phyloP scores from a whole-genome alignment of 1,140 invertebrate genomes.

The Cydia fagiglandana region DNA sequence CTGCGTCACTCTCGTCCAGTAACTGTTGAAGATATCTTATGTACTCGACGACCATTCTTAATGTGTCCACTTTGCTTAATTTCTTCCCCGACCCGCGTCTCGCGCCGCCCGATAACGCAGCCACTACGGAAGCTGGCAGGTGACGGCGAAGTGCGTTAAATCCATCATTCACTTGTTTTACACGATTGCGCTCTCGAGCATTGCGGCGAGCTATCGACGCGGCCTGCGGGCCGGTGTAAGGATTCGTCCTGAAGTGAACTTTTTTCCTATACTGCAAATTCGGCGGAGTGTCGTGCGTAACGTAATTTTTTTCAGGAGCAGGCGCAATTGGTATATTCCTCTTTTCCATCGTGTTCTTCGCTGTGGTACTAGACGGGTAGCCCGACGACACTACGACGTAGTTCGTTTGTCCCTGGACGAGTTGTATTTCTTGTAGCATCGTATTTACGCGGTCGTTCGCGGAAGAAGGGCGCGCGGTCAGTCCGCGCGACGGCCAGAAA shows the following conservation, averaged over 20 bases:
- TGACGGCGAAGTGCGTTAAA: slow-evolving; percentile 93
- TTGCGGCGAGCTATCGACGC: slow-evolving; percentile 94
- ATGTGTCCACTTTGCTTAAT: slow-evolving; percentile 96
- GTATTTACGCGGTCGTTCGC: slow-evolving; percentile 51
- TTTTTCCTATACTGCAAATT: slow-evolving; percentile 84
- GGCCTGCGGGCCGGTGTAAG: slow-evolving; percentile 83
- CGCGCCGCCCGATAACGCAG: slow-evolving; percentile 84
- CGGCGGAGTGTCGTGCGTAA: slow-evolving; percentile 71
- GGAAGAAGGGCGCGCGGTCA: slow-evolving; percentile 54
- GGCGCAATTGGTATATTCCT: slow-evolving; percentile 78
- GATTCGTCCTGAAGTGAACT: slow-evolving; percentile 84
- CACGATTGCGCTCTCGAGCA: slow-evolving; percentile 95
- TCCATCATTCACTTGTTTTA: slow-evolving; percentile 97
- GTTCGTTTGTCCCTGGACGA: slow-evolving; percentile 77
- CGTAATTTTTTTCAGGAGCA: slow-evolving; percentile 78
- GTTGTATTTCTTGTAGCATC: slow-evolving; percentile 79
- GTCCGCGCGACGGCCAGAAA: slow-evolving; percentile 61
- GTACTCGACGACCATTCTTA: slow-evolving; percentile 96
- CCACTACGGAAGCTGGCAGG: slow-evolving; percentile 88
- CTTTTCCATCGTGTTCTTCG: slow-evolving; percentile 67
- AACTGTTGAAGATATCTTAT: slow-evolving; percentile 93
- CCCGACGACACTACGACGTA: slow-evolving; percentile 80
- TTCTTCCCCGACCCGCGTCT: slow-evolving; percentile 90
- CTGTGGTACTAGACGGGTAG: slow-evolving; percentile 65
- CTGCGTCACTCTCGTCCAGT: slow-evolving; percentile 84